Evolutionary conservation across 2,797 vertebrate genomes (phyloP), one percentile per base, ranked within the genome.

Genomic region (Amblyraja radiata): DNA sequence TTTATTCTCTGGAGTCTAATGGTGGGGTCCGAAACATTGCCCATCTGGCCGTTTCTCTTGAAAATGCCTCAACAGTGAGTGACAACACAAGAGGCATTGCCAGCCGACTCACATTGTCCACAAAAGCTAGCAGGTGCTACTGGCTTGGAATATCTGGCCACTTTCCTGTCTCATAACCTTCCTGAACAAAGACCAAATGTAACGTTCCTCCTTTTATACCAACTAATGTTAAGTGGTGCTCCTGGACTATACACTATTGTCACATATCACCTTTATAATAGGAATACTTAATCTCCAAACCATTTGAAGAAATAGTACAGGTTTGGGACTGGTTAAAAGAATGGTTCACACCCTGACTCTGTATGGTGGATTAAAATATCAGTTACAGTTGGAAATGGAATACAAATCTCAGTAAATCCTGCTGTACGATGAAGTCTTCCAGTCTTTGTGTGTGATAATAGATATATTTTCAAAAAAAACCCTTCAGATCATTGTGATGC

Each of bases 281-380:
- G 36, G 25, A 54, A 83, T 58, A 1, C 21, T 83, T 83, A 11
- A 79, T 83, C 46, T 13, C 9, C 54, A 83, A 32, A 81, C 16
- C 80, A 28, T 83, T 83, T 83, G 80, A 83, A 83, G 8, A 83
- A 83, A 28, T 83, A 58, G 80, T 11, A 25, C 28, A 25, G 10
- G 58, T 83, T 78, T 14, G 58, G 6, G 54, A 58, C 80, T 58
- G 23, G 23, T 83, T 13, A 83, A 83, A 83, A 58, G 46, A 58
- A 25, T 58, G 80, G 58, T 58, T 79, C 78, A 39, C 78, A 39
- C 6, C 36, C 78, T 39, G 1, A 11, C 28, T 77, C 2, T 77
- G 77, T 78, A 78, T 36, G 32, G 78, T 39, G 32, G 78, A 79
- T 79, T 79, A 79, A 78, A 79, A 79, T 79, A 79, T 79, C 78